phyloP scores from a whole-genome alignment of 1,140 invertebrate species.

The Scaptomyza hsui region DNA sequence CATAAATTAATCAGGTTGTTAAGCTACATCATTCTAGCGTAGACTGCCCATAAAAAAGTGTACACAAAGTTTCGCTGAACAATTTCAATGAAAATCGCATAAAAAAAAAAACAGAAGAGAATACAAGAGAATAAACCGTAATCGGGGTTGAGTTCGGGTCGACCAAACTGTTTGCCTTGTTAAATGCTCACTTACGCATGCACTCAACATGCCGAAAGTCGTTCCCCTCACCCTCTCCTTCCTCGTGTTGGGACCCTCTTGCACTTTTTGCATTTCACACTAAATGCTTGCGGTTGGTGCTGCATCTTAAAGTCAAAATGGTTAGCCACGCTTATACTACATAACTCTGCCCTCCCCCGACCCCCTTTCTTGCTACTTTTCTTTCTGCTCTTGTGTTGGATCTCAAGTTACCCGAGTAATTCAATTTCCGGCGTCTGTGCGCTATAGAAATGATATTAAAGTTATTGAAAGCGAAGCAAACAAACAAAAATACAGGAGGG shows the following conservation, averaged over 20 bases:
- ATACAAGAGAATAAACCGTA: conserved; percentile 6
- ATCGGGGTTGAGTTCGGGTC: background rate
- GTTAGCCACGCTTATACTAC: conserved; percentile 4
- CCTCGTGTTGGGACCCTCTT: background rate
- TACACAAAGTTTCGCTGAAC: conserved; percentile 12
- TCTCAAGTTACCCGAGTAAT: conserved; percentile 62
- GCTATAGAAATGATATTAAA: conserved; percentile 61
- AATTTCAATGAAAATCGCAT: conserved; percentile 11
- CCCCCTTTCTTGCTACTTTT: conserved; percentile 1
- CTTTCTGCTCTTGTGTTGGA: conserved; percentile 1
- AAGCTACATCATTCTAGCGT: background rate
- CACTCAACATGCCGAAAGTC: background rate
- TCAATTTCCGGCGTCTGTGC: conserved; percentile 63
- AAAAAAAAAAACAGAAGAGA: too few relatives aligned
- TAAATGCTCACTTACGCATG: conserved; percentile 50
- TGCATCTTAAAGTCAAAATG: conserved; percentile 29
- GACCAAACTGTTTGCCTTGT: conserved; percentile 45
- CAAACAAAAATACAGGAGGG: conserved; percentile 44
- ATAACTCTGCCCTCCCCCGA: too few relatives aligned
- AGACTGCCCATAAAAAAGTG: conserved; percentile 3
- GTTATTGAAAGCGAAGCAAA: conserved; percentile 67
- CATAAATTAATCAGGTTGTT: too few relatives aligned
- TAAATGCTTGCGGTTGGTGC: conserved; percentile 43
- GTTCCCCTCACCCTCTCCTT: background rate
- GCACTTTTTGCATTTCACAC: conserved; percentile 13